Conservation (phyloP, 2,797 vertebrate genomes). For the Monodelphis domestica region DNA sequence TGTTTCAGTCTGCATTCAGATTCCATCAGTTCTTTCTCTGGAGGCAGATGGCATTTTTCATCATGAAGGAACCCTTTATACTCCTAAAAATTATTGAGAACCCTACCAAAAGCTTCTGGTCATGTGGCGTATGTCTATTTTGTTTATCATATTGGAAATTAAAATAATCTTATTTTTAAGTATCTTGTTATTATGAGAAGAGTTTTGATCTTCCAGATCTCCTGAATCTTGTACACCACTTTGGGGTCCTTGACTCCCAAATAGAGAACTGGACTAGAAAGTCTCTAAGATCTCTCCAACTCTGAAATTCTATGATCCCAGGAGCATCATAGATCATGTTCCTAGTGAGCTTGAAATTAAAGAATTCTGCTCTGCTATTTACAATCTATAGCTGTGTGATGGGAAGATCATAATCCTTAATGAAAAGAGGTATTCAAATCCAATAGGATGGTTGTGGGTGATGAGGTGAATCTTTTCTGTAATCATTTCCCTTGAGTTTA, state of each 20-base stretch:
- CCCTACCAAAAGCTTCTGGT: background rate
- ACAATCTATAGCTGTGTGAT: conserved; percentile 24
- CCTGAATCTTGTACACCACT: background rate
- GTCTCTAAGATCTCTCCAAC: background rate
- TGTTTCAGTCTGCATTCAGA: no score
- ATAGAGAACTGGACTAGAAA: background rate
- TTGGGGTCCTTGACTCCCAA: no score
- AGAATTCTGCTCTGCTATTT: background rate
- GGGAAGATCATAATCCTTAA: background rate
- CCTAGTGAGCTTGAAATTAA: conserved; percentile 18
- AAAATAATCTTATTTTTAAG: no score
- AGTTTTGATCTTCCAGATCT: background rate
- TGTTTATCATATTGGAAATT: background rate
- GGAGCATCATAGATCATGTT: conserved; percentile 24
- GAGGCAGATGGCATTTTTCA: no score
- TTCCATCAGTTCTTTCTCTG: no score
- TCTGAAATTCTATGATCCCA: background rate
- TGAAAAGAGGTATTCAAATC: background rate
- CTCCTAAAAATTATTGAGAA: background rate
- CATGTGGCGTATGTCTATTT: background rate
- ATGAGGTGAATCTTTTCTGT: background rate
- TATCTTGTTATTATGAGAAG: background rate
- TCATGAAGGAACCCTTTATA: background rate
- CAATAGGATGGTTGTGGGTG: background rate
- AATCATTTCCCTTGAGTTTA: conserved; percentile 4